Base-by-base conservation (phyloP, 2,797 vertebrate species). In the Microctenopoma steveboyesi region DNA sequence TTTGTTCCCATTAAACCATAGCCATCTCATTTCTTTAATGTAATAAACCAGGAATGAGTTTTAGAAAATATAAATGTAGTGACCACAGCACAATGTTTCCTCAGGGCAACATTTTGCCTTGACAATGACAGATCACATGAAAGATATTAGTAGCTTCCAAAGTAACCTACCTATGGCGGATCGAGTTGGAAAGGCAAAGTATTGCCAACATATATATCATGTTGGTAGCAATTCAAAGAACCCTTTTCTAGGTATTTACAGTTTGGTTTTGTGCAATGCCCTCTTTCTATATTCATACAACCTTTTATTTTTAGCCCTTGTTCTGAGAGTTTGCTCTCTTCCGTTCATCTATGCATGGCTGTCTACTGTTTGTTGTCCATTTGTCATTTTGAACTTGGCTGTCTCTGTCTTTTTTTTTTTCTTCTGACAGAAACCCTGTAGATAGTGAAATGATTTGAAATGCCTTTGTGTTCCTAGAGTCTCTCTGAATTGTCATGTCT, bases 1-100 rank as follows among this genome's bases (percentile, higher is more conserved):
- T 50, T 69, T 57, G 35, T 70, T 85, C 80, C 82, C 72, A 74
- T 60, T 76, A 52, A 85, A 82, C 65, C 72, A 65, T 39, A 59
- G 49, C 52, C 46, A 40, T 69, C n/a, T 66, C 60, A 72, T 86
- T 85, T 69, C 13, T 57, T 62, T 37, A 77, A 79, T 64, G 27
- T 73, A 48, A 64, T 74, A 64, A 72, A 79, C 9, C 28, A 42
- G 37, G 48, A 69, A 76, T 65, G 48, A 39, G 42, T 76, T 72
- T 71, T 14, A 71, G 58, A 46, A 42, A 47, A 61, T 35, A 27
- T 59, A 72, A 74, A 66, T 46, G 40, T 33, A 61, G 49, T 28
- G 47, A 33, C 60, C 47, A 14, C 53, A 72, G 57, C 35, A 42
- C 37, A 49, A 46, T 48, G 42, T 61, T 81, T 64, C 37, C 50